Percentiles rank a stretch among this genome's conserved stretches.
These are phyloP conservation scores for Ctenochaetus hawaiiensis DNA, from an alignment of 2,797 vertebrate genomes.

Conservation along the genomic window DNA sequence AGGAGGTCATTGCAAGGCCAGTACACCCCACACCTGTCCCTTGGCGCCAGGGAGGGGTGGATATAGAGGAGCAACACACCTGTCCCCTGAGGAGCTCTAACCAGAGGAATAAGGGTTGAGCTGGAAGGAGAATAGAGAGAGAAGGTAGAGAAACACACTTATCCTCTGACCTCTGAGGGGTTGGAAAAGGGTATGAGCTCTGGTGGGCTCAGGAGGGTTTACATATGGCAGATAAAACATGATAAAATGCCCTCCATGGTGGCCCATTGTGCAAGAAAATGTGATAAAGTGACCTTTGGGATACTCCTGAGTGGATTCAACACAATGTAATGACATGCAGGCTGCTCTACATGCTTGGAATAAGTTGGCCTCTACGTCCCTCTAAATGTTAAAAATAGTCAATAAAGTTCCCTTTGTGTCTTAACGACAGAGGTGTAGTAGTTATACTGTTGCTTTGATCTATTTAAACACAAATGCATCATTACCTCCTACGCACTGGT, in stretches of 20 bases:
- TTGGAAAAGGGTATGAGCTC: neutral
- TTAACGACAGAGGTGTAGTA: too few relatives aligned
- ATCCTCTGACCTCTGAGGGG: constrained; percentile 52
- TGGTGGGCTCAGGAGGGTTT: neutral
- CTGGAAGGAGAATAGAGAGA: constrained; percentile 21
- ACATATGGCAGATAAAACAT: neutral
- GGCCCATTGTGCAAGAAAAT: neutral
- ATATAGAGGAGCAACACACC: constrained; percentile 50
- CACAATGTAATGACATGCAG: too few relatives aligned
- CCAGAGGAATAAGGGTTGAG: constrained; percentile 32
- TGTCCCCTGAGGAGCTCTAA: constrained; percentile 58
- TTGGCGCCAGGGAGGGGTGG: constrained; percentile 49
- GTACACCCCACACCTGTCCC: constrained; percentile 74
- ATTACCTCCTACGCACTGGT: too few relatives aligned
- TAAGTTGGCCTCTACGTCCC: too few relatives aligned
- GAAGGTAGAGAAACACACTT: constrained; percentile 44
- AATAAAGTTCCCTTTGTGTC: too few relatives aligned
- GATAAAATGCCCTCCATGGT: neutral
- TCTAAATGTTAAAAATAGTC: too few relatives aligned
- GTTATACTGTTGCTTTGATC: too few relatives aligned
- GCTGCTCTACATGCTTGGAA: too few relatives aligned
- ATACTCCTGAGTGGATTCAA: too few relatives aligned
- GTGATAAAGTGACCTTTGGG: too few relatives aligned
- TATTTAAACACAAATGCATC: too few relatives aligned
- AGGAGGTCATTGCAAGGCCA: constrained; percentile 73